Evolutionary conservation across 2,113 vertebrate species (phyloP), one percentile per base, ranked within the genome.

Genomic region (Todiramphus chloris): DNA sequence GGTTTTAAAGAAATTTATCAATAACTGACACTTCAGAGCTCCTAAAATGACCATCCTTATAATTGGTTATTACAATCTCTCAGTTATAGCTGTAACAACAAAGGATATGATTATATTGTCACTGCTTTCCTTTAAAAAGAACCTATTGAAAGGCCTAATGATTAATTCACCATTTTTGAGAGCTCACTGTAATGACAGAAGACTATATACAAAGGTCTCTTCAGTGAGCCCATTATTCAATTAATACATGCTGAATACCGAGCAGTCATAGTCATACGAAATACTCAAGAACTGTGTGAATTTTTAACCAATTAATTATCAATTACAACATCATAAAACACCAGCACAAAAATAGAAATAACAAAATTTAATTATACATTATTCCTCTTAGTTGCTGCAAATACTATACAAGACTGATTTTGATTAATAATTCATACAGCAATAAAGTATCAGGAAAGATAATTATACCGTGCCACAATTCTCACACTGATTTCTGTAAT

Each of bases 391-490:
- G 98, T 98, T 98, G 97, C 97, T 56, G 95, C 97, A 98, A 98
- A 98, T 98, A 98, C 98, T 96, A 98, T 97, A 98, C 97, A 98
- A 98, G 98, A 98, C 97, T 98, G 98, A 98, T 98, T 98, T 97
- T 98, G 98, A 98, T 98, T 98, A 98, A 98, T 98, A 98, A 98
- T 98, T 98, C 98, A 98, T 98, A 98, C 96, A 97, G 98, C 97
- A 98, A 98, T 98, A 97, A 98, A 97, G 97, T 98, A 98, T 98
- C 97, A 97, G 95, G 97, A 98, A 98, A 98, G 98, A 98, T 98
- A 98, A 98, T 98, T 98, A 98, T 97, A 98, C 97, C 96, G 96
- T 98, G 95, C 98, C 96, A 98, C 98, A 98, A 97, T 98, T 98
- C 98, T 98, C 98, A 98, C 97, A 98, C 97, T 98, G 98, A 98